Evolutionary conservation across 2,113 vertebrate genomes (phyloP).

Genomic region (Phyllostomus hastatus): DNA sequence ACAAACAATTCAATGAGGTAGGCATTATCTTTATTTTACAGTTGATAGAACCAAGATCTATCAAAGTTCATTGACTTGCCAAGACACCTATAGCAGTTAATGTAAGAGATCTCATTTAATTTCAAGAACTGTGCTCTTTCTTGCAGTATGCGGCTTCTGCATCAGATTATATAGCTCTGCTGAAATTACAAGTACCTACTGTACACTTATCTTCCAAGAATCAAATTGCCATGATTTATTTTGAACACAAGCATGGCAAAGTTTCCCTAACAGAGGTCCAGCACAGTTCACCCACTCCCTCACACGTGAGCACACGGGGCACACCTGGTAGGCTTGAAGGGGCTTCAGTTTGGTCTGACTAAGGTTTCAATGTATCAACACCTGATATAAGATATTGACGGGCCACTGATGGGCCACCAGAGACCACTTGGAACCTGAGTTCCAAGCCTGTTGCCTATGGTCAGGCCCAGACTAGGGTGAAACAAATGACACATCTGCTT

Average conservation of each 20-base stretch:
- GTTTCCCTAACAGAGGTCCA: not conserved
- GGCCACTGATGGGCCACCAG: not conserved
- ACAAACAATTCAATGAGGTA: not conserved
- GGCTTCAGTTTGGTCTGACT: not conserved
- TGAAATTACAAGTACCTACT: not conserved
- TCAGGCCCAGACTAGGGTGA: not conserved
- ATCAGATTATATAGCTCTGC: not conserved
- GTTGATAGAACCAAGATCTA: not conserved
- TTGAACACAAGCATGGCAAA: not conserved
- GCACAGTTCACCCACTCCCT: not conserved
- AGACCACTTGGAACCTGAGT: not conserved
- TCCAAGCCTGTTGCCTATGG: not conserved
- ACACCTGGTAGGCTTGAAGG: not conserved
- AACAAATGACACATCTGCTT: not conserved
- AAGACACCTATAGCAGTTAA: not conserved
- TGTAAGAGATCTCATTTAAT: not conserved
- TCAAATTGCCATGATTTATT: not conserved
- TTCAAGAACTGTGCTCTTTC: not conserved
- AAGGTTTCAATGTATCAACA: not conserved
- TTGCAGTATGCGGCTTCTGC: not conserved
- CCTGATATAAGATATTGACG: not conserved
- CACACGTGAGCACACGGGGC: not conserved
- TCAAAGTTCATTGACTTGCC: slow-evolving; percentile 17
- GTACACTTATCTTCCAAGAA: not conserved
- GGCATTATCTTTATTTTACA: slow-evolving; percentile 15